phyloP scores from a whole-genome alignment of 2,888 invertebrate species.

The Trissolcus brochymenae region DNA sequence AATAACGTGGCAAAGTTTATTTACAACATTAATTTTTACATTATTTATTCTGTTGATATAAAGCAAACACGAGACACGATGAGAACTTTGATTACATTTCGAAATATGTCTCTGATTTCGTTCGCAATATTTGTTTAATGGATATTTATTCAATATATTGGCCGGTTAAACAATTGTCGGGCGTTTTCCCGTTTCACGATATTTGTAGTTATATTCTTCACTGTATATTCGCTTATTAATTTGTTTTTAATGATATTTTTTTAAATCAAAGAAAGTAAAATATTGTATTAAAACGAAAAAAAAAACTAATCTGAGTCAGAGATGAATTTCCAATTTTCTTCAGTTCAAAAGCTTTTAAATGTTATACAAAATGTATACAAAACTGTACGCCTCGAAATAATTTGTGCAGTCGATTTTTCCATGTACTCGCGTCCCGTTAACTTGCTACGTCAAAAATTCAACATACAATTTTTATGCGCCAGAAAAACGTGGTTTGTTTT shows the following conservation, averaged over 20 bases:
- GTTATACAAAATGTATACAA: no score
- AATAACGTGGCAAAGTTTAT: constrained; percentile 4
- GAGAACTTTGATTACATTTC: constrained; percentile 9
- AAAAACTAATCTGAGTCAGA: no score
- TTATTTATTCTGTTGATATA: constrained; percentile 6
- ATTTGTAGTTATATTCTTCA: no score
- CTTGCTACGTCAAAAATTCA: constrained; percentile 4
- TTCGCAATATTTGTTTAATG: constrained; percentile 23
- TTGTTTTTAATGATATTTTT: no score
- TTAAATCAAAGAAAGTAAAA: no score
- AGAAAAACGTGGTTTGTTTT: neutral
- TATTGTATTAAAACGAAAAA: no score
- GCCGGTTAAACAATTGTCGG: constrained; percentile 1
- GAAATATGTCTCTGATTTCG: constrained; percentile 6
- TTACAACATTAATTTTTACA: neutral
- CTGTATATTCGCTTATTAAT: no score
- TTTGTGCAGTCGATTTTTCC: constrained; percentile 17
- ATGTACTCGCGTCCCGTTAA: neutral
- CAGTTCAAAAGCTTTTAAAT: no score
- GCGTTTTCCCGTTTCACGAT: neutral
- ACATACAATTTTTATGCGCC: neutral
- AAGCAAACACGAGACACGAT: neutral
- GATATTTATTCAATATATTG: constrained; percentile 24
- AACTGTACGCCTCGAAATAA: neutral
- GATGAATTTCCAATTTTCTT: no score